These are phyloP conservation scores for Eulemur mongoz DNA, from an alignment of 2,797 vertebrate species.

Conservation along the genomic window DNA sequence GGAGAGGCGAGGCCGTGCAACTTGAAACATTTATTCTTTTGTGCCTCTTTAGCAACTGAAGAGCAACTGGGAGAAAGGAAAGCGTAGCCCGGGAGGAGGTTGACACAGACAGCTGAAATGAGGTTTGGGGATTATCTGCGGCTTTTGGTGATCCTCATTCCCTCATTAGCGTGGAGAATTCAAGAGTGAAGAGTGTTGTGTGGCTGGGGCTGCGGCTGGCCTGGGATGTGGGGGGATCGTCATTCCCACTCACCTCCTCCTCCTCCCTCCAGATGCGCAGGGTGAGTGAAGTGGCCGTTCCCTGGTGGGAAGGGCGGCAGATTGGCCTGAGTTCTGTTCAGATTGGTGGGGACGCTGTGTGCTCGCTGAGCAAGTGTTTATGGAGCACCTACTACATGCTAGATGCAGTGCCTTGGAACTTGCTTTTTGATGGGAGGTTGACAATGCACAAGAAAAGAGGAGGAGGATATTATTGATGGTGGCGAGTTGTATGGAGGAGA, in stretches of 20 bases:
- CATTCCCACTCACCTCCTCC: not conserved
- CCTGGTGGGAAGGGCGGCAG: not conserved
- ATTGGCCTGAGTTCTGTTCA: not conserved
- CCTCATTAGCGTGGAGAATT: not conserved
- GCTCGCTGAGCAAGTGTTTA: not conserved
- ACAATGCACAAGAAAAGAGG: not conserved
- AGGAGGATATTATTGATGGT: not conserved
- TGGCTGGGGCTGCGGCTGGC: not conserved
- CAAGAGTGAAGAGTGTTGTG: not conserved
- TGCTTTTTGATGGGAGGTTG: not conserved
- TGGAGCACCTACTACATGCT: not conserved
- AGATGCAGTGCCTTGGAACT: not conserved
- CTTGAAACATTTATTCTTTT: constrained; percentile 58
- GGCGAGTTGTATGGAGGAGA: not conserved
- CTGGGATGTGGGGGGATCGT: not conserved
- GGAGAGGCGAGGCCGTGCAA: not conserved
- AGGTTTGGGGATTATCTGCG: not conserved
- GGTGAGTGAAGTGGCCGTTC: not conserved
- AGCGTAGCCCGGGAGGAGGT: not conserved
- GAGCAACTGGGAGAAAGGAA: not conserved
- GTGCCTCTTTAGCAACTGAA: constrained; percentile 58
- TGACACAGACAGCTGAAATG: constrained; percentile 46
- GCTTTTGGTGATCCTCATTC: not conserved
- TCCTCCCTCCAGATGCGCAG: not conserved
- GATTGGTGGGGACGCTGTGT: not conserved